A percentile compares a stretch with the other conserved stretches of the same genome.
Conservation (phyloP, 2,888 invertebrate species). For the Calliopum simillimum region DNA sequence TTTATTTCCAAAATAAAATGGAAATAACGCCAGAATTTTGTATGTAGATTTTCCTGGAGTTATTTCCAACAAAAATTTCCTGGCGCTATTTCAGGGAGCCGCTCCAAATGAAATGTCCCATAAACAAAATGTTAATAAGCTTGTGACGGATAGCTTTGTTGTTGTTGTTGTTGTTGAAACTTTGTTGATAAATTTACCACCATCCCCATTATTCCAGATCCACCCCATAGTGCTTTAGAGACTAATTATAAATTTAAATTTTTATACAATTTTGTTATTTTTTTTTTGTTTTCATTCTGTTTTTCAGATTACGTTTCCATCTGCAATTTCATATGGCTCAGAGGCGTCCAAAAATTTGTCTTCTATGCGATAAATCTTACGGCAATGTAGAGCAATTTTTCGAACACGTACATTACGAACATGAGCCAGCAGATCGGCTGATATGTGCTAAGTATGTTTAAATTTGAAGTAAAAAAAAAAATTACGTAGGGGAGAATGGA, state of each 20-base stretch:
- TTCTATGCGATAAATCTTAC: constrained; percentile 58
- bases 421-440: constrained; percentile 54
- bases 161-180: too few species aligned
- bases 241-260: not conserved
- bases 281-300: not conserved
- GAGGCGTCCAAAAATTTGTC: constrained; percentile 59
- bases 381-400: constrained; percentile 60
- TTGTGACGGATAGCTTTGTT: too few species aligned
- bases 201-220: too few species aligned
- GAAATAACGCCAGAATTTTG: too few species aligned
- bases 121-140: too few species aligned
- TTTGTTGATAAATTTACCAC: too few species aligned
- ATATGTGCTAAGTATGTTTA: constrained; percentile 52
- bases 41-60: too few species aligned
- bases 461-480: not conserved
- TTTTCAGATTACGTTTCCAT: constrained; percentile 61
- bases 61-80: too few species aligned
- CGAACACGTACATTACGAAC: constrained; percentile 61
- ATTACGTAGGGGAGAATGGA: not conserved
- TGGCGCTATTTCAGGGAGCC: too few species aligned
- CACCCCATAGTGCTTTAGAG: too few species aligned
- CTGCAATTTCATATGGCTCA: constrained; percentile 63
- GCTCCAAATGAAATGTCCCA: too few species aligned
- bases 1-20: too few species aligned
- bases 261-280: not conserved